phyloP scores from a whole-genome alignment of 2,888 invertebrate species.

The Ypsolopha scabrella region DNA sequence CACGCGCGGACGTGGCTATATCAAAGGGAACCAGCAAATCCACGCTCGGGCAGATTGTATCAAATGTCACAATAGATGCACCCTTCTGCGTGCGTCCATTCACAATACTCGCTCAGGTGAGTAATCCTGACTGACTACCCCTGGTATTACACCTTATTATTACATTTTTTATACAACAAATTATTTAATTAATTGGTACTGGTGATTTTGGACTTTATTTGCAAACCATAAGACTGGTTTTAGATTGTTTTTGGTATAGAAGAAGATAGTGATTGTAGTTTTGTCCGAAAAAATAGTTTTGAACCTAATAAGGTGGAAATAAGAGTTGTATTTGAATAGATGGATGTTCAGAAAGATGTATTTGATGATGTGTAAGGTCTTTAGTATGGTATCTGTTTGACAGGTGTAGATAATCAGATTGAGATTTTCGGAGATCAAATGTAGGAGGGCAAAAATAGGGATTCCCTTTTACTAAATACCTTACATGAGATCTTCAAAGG shows the following conservation, averaged over 20 bases:
- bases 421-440: constrained; percentile 16
- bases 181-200: neutral
- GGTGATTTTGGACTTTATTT: neutral
- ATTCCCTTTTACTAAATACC: too few relatives aligned
- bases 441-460: constrained; percentile 15
- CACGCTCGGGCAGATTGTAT: neutral
- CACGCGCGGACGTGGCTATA: constrained; percentile 38
- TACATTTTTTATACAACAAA: constrained; percentile 17
- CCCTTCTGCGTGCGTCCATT: constrained; percentile 16
- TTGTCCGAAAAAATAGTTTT: neutral
- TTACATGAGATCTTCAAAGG: too few relatives aligned
- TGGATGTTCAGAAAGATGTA: too few relatives aligned
- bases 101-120: constrained; percentile 42
- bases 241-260: neutral
- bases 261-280: neutral
- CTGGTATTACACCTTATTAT: constrained; percentile 46
- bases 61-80: constrained; percentile 18
- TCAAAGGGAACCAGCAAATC: constrained; percentile 43
- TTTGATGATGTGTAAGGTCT: neutral
- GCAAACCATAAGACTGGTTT: neutral
- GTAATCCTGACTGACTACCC: constrained; percentile 49
- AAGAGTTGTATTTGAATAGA: too few relatives aligned
- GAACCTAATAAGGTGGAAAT: too few relatives aligned
- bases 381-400: constrained; percentile 37
- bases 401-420: constrained; percentile 57